Base-by-base conservation (phyloP, 2,113 vertebrate genomes). In the Datnioides undecimradiatus region DNA sequence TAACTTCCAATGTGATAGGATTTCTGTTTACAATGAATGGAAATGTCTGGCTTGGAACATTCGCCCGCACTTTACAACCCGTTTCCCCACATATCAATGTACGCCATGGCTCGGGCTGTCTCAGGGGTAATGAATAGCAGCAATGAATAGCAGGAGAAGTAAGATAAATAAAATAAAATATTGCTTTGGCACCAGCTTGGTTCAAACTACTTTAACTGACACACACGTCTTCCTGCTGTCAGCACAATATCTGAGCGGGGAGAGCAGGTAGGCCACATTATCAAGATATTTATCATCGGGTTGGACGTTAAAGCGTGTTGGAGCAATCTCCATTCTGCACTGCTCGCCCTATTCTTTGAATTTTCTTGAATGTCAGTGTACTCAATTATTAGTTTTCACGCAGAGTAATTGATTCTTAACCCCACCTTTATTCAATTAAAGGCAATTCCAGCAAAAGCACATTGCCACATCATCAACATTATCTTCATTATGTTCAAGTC, bases 131-230 rank as follows among this genome's bases (percentile, higher is more conserved):
- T 87, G 60, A 87, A 93, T 91, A 84, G 84, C 85, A n/a, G 71
- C 86, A 74, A 85, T 91, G 78, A 86, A 87, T 71, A 77, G 84
- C 40, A 12, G 73, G 38, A 79, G 80, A 84, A 79, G 68, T 76
- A 83, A 92, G 89, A 93, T 92, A 92, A 91, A 90, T 93, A 90
- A 90, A 93, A 87, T 93, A 88, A 89, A 91, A 90, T 91, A 93
- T 88, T 92, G 91, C 90, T 86, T 84, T 90, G 90, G 92, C 92
- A 91, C 82, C 10, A 46, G 46, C 84, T 91, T 86, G 58, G 27
- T 85, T 90, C 74, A 83, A 67, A 92, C 76, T 38, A 25, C 77
- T 85, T 87, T 88, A 89, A 83, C 81, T 75, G 86, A 71, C 74
- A 84, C 55, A 85, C 88, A 89, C 76, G 33, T 90, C 88, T 93